phyloP scores from a whole-genome alignment of 2,888 invertebrate species.

The Ecdyonurus torrentis region DNA sequence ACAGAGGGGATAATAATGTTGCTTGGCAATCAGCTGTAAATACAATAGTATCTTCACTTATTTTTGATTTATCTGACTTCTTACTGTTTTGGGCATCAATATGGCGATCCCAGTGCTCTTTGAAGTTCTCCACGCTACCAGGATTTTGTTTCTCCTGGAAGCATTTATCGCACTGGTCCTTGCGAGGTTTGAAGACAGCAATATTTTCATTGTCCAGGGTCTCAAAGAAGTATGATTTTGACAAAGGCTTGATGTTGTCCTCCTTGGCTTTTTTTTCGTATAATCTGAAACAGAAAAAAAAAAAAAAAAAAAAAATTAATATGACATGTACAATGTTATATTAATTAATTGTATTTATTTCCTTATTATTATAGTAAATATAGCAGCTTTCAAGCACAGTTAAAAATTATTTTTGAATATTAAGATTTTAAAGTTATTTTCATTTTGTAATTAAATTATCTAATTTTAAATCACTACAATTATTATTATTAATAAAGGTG shows the following conservation, averaged over 20 bases:
- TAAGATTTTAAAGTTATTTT: no score
- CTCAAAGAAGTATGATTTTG: background rate
- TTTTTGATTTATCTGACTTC: conserved; percentile 13
- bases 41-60: conserved; percentile 12
- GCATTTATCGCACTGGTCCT: conserved; percentile 17
- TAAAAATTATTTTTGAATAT: no score
- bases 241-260: background rate
- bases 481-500: no score
- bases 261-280: background rate
- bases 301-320: no score
- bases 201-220: background rate
- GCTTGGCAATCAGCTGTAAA: conserved; percentile 18
- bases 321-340: no score
- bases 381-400: no score
- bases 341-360: background rate
- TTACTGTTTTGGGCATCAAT: conserved; percentile 8
- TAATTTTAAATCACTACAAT: background rate
- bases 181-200: conserved; percentile 1
- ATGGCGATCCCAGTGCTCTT: conserved; percentile 15
- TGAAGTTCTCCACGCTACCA: no score
- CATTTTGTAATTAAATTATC: background rate
- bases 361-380: no score
- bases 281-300: background rate
- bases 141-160: conserved; percentile 11
- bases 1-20: conserved; percentile 16